Percentiles rank a stretch among this genome's conserved stretches.
Evolutionary conservation across 2,797 vertebrate species (phyloP).

Genomic region (Pteropus rufus): DNA sequence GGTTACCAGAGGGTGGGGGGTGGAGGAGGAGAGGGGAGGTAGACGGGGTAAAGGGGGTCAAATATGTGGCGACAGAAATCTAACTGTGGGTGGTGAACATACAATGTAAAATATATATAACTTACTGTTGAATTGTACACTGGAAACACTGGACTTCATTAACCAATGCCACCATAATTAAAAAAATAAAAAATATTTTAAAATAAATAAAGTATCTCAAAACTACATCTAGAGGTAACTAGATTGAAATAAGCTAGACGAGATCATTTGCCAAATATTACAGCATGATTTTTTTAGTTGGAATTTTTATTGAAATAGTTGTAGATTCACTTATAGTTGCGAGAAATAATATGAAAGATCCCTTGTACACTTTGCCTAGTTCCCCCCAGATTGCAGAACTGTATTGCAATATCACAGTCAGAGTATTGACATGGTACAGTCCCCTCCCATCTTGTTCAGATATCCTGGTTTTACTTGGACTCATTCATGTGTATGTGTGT

Average conservation of each 20-base stretch:
- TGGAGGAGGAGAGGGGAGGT: no score
- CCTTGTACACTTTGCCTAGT: not conserved
- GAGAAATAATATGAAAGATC: not conserved
- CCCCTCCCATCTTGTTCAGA: not conserved
- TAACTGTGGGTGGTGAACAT: no score
- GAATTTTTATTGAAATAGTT: not conserved
- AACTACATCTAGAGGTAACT: not conserved
- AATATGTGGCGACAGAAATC: no score
- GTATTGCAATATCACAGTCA: not conserved
- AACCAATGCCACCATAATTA: no score
- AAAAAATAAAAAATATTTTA: no score
- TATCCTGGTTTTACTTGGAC: not conserved
- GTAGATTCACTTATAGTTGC: not conserved
- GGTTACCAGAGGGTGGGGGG: no score
- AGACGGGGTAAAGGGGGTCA: no score
- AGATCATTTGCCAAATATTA: not conserved
- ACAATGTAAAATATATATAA: no score
- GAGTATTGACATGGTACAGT: not conserved
- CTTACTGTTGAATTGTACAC: no score
- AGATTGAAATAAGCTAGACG: not conserved
- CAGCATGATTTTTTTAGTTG: constrained; percentile 16
- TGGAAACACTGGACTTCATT: no score
- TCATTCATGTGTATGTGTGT: not conserved
- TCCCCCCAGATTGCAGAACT: not conserved
- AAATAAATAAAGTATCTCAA: not conserved